Evolutionary conservation across 2,113 vertebrate species (phyloP), one percentile per base, ranked within the genome.

Genomic region (Tragelaphus strepsiceros): DNA sequence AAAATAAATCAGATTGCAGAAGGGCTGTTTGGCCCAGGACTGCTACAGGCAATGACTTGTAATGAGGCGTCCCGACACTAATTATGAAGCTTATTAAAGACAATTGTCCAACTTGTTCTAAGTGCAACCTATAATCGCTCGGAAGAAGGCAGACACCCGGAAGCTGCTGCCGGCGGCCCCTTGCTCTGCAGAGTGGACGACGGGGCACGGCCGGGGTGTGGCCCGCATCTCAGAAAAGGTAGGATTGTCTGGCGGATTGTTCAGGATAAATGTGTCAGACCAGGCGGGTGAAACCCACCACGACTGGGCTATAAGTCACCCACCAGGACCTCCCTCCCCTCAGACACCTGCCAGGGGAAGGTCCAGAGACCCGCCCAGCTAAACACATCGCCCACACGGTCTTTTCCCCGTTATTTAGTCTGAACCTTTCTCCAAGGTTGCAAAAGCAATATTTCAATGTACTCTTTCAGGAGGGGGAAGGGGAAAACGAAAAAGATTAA

Each of bases 21-120:
- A 71, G 98, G 91, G 94, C 89, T 96, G 98, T 97, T 97, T 98
- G 98, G 98, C 98, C 98, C 97, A 95, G 97, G 95, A 99, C 98
- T 95, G 98, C 98, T 98, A 98, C 98, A 98, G 98, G 99, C 98
- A 98, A 98, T 96, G 98, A 96, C 97, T 98, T 97, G 97, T 99
- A 99, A 99, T 99, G 98, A 99, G 98, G 96, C 98, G 95, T 97
- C 98, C 98, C 97, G 94, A 94, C 98, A 98, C 98, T 99, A 98
- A 99, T 99, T 98, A 99, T 95, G 98, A 98, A 98, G 98, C 98
- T 98, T 98, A 98, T 98, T 98, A 99, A 98, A 98, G 97, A 98
- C 98, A 98, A 98, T 98, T 93, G 97, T 97, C 80, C 91, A 98
- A 98, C 97, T 98, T 98, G 98, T 98, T 97, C 97, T 90, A 88